A percentile compares a stretch with the other conserved stretches of the same genome.
Conservation (phyloP, 1,140 invertebrate genomes). For the Diachasma alloeum region DNA sequence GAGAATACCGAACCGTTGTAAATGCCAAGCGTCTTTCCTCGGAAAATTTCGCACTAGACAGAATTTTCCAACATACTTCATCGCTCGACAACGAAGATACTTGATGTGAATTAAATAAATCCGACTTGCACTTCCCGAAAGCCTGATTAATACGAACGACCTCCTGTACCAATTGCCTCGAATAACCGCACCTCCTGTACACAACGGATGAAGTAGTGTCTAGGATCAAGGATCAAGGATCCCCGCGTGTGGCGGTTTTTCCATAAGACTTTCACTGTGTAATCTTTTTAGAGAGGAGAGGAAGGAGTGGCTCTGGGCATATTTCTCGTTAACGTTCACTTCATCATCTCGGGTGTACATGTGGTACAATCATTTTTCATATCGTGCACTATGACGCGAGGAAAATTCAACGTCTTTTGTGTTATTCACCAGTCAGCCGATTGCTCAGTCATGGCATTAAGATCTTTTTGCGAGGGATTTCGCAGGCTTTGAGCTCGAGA, state of each 20-base stretch:
- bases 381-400: not conserved
- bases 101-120: not conserved
- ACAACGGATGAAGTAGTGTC: constrained; percentile 5
- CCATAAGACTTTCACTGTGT: constrained; percentile 25
- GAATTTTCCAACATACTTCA: no score
- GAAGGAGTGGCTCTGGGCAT: constrained; percentile 17
- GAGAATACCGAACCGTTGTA: no score
- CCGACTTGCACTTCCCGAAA: not conserved
- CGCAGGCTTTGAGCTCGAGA: no score
- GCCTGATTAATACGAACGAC: not conserved
- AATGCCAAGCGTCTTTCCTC: no score
- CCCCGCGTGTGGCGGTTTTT: constrained; percentile 24
- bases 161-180: not conserved
- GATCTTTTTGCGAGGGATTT: no score
- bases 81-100: no score
- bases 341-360: constrained; percentile 5
- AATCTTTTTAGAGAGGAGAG: constrained; percentile 3
- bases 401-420: not conserved
- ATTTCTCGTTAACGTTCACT: constrained; percentile 12
- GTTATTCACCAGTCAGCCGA: not conserved
- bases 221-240: constrained; percentile 47
- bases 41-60: no score
- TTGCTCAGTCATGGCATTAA: not conserved
- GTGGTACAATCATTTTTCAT: constrained; percentile 2
- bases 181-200: not conserved